Percentiles rank a stretch among this genome's conserved stretches.
These are phyloP conservation scores for Helostoma temminkii DNA, from an alignment of 2,797 vertebrate genomes.

Conservation along the genomic window DNA sequence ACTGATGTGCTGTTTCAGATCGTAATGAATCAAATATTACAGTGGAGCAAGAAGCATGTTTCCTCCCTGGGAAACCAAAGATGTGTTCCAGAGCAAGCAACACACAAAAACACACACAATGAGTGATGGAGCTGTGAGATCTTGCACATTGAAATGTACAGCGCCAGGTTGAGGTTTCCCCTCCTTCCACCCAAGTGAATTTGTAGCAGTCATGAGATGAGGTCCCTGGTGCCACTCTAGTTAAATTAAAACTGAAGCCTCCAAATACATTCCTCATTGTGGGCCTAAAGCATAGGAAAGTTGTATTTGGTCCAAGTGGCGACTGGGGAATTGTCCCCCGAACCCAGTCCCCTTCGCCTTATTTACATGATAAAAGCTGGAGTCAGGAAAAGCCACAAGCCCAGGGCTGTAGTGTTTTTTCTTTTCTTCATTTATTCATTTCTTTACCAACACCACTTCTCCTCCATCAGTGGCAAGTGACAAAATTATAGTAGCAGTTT, in stretches of 20 bases:
- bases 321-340: constrained; percentile 88
- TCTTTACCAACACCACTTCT: constrained; percentile 78
- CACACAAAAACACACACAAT: constrained; percentile 22
- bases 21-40: constrained; percentile 82
- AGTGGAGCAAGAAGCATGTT: constrained; percentile 72
- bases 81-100: constrained; percentile 68
- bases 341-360: constrained; percentile 82
- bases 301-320: constrained; percentile 90
- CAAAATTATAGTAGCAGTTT: constrained; percentile 81
- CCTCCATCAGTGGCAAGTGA: constrained; percentile 73
- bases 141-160: constrained; percentile 67
- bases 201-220: constrained; percentile 82
- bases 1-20: constrained; percentile 82
- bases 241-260: constrained; percentile 93
- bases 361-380: constrained; percentile 96
- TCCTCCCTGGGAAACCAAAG: constrained; percentile 76
- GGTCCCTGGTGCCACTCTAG: constrained; percentile 86
- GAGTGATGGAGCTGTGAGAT: constrained; percentile 44
- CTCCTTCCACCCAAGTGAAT: constrained; percentile 70
- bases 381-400: constrained; percentile 75
- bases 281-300: constrained; percentile 85
- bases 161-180: constrained; percentile 69
- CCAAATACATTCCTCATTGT: constrained; percentile 90
- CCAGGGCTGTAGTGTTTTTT: constrained; percentile 13
- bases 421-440: constrained; percentile 75